A percentile compares a stretch with the other conserved stretches of the same genome.
phyloP scores from a whole-genome alignment of 2,888 invertebrate genomes.

The Acheta domesticus region DNA sequence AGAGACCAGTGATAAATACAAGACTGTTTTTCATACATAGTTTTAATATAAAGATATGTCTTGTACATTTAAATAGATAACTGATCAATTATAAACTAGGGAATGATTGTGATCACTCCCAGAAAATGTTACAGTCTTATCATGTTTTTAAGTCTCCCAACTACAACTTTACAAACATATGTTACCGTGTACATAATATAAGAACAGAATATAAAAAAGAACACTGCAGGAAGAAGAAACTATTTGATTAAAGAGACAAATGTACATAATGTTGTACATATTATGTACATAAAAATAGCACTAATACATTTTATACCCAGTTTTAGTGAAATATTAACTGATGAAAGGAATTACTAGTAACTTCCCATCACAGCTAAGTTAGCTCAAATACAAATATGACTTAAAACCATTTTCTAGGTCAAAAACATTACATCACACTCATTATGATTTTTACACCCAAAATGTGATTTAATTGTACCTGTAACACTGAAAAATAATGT shows the following conservation, averaged over 20 bases:
- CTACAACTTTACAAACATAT: background rate
- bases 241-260: background rate
- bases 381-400: no score
- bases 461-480: background rate
- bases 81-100: background rate
- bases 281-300: background rate
- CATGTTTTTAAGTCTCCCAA: no score
- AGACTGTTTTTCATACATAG: background rate
- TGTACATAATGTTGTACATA: background rate
- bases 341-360: background rate
- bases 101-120: background rate
- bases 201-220: background rate
- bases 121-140: background rate
- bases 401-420: no score
- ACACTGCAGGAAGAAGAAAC: background rate
- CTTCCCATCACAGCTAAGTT: no score
- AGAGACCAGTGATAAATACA: background rate
- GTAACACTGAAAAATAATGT: background rate
- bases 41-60: conserved; percentile 1
- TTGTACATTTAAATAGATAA: background rate
- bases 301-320: background rate
- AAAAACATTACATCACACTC: no score
- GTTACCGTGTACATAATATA: background rate
- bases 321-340: background rate
- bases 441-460: no score